Evolutionary conservation across 2,888 invertebrate genomes (phyloP), one percentile per base, ranked within the genome.

Genomic region (Erannis defoliaria): DNA sequence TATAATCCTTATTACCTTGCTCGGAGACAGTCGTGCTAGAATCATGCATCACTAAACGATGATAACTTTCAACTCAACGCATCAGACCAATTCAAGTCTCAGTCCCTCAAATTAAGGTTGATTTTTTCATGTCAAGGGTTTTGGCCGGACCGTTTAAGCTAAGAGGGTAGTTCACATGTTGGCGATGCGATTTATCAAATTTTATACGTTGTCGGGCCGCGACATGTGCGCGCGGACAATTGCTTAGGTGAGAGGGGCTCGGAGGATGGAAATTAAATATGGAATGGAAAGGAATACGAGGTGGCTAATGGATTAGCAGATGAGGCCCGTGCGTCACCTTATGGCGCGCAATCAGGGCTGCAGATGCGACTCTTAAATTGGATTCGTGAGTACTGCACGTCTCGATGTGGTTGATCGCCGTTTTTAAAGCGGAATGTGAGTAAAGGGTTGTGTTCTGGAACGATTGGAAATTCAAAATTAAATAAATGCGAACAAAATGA

Each of bases 151-250:
- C 88, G 90, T 88, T 90, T 89, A 89, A 87, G 89, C 86, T 85
- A 85, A 90, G 90, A 91, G 92, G 92, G 92, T 90, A 91, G 90
- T 90, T 91, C 90, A 82, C 91, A 90, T 92, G 91, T 92, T 86
- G 89, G 86, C 89, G 85, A 81, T 84, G 86, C 90, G 85, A 92
- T 92, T 91, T 92, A 92, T 92, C 92, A 92, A 92, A 92, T 90
- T 91, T 89, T 90, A 89, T 90, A 86, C 85, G 88, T 83, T 81
- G 80, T 74, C 74, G 82, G 88, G 85, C 80, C 86, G 84, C 85
- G 90, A 89, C 91, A 91, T 90, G 90, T 92, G 92, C 88, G 88
- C 82, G 75, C 79, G 86, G 88, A 87, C 86, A 86, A 86, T 88
- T 85, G 90, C 85, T 82, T 82, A 81, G 85, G 82, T 78, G 79